A percentile compares a stretch with the other conserved stretches of the same genome.
Evolutionary conservation across 2,797 vertebrate genomes (phyloP).

Genomic region (Rhincodon typus): DNA sequence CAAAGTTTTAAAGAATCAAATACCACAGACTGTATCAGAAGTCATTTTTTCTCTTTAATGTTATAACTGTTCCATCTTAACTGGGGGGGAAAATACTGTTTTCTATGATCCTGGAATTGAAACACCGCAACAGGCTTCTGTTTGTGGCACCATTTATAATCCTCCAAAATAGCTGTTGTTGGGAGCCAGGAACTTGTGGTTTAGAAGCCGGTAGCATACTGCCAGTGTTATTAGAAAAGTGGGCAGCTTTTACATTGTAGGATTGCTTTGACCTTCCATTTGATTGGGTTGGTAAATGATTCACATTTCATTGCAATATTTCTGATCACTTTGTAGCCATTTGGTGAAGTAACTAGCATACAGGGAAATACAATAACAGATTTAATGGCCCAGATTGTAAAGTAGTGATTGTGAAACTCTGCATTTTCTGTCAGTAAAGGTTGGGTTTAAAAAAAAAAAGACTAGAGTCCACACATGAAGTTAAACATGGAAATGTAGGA

Average conservation of each 20-base stretch:
- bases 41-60: not conserved
- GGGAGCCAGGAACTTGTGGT: conserved; percentile 5
- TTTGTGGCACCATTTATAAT: conserved; percentile 16
- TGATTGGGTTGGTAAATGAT: not conserved
- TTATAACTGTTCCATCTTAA: not conserved
- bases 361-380: not conserved
- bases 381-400: not conserved
- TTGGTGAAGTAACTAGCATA: not conserved
- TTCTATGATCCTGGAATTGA: not conserved
- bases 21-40: not conserved
- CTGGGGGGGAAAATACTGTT: not conserved
- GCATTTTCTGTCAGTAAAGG: not conserved
- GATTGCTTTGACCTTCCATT: not conserved
- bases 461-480: not conserved
- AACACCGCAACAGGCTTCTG: not conserved
- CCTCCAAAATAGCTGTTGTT: not conserved
- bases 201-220: not conserved
- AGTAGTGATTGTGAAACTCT: not conserved
- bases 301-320: not conserved
- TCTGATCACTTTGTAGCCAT: not conserved
- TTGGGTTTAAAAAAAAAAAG: too few relatives aligned
- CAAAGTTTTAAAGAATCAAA: not conserved
- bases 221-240: not conserved
- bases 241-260: not conserved
- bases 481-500: not conserved